Conservation (phyloP, 2,888 invertebrate genomes). For the Napeogenes inachia region DNA sequence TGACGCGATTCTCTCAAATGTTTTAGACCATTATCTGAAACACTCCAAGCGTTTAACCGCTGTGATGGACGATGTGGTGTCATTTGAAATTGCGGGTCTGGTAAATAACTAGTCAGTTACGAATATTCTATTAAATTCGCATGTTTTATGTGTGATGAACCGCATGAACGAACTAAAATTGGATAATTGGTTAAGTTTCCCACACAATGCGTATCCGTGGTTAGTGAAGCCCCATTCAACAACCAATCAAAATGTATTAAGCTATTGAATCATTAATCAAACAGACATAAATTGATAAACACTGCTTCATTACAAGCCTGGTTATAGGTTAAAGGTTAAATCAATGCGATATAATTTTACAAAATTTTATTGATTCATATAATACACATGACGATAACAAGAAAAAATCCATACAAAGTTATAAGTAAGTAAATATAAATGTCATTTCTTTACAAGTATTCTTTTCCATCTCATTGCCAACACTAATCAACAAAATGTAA, state of each 20-base stretch:
- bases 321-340: slow-evolving; percentile 26
- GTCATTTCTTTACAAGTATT: no score
- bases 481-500: slow-evolving; percentile 6
- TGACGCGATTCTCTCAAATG: slow-evolving; percentile 67
- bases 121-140: slow-evolving; percentile 42
- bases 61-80: slow-evolving; percentile 37
- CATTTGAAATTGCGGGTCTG: slow-evolving; percentile 35
- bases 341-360: slow-evolving; percentile 5
- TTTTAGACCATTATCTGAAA: slow-evolving; percentile 68
- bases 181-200: slow-evolving; percentile 57
- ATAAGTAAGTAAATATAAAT: no score
- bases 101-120: slow-evolving; percentile 37
- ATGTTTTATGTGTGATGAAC: slow-evolving; percentile 23
- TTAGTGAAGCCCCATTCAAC: slow-evolving; percentile 31
- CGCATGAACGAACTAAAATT: slow-evolving; percentile 48
- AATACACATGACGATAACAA: no score
- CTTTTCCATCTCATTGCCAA: not conserved
- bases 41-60: slow-evolving; percentile 40
- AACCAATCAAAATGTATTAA: slow-evolving; percentile 36
- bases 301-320: slow-evolving; percentile 34
- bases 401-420: no score
- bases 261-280: slow-evolving; percentile 36
- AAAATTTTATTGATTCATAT: no score
- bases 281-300: slow-evolving; percentile 35
- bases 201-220: slow-evolving; percentile 39